Base-by-base conservation (phyloP, 2,888 invertebrate genomes). In the Uloborus plumipes region DNA sequence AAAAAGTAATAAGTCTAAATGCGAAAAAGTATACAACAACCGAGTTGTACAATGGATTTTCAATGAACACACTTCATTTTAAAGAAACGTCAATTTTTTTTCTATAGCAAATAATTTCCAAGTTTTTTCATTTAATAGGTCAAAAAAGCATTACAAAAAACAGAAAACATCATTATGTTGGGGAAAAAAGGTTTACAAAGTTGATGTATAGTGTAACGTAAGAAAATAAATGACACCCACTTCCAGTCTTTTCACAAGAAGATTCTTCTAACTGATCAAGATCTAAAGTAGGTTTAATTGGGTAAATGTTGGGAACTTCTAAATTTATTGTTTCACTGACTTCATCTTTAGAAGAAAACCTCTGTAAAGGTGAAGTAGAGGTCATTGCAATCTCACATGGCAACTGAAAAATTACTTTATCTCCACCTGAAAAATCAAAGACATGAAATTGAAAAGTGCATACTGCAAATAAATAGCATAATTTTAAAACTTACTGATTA, bases 231-330 rank as follows among this genome's bases (percentile, higher is more conserved):
- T 9, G 14, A 20, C 22, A 20, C 64, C 39, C 18, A 59, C 59
- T 22, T 59, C 22, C 59, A 64, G 13, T 39, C 66, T 26, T 51
- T 39, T 39, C 39, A 4, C 3, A 7, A 6, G 39, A 11, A 39
- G 39, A 11, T 9, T 39, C 6, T 26, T 53, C 92, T 71, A 91
- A 90, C 77, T 91, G 88, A 16, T 91, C 90, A 81, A 95, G 88
- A 65, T 94, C 93, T 72, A 95, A 91, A 0, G 93, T 93, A 76
- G 92, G 92, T 87, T 93, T 92, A 18, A 96, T 89, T 2, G 97
- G 97, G 88, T 91, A 91, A 84, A 97, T 89, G 88, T 93, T 91
- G 11, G 95, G 95, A 59, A 96, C 89, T 71, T 91, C 88, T 51
- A 91, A 88, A 82, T 90, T 89, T 22, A 91, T 89, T 14, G 91